Base-by-base conservation (phyloP, 2,888 invertebrate species). In the Rosalia funebris region DNA sequence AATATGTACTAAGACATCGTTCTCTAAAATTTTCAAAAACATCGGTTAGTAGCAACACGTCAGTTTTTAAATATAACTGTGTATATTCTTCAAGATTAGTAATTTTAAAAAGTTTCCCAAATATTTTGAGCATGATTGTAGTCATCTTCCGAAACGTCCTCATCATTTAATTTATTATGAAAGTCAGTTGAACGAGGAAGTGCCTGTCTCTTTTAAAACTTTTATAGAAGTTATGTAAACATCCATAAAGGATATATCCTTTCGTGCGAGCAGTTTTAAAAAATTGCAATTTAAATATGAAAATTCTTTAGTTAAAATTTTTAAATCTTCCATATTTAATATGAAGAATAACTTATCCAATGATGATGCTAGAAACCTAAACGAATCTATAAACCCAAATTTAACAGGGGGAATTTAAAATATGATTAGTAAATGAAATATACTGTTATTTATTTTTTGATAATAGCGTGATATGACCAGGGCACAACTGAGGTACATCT, bases 41-140 rank as follows among this genome's bases (percentile, higher is more conserved):
- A n/a, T 50, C 50, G 10, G 20, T 14, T 20, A 37, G 9, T 37
- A 50, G 12, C 9, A 66, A 37, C 11, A 65, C 15, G 12, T 66
- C 56, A n/a, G 60, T 47, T 48, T 42, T 66, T 39, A 65, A 47
- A 46, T 57, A 64, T 37, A 62, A 12, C 14, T 75, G 69, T 0
- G 68, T 68, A 53, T 77, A 78, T 48, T 75, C 73, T 1, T 68
- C 70, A 4, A 76, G 45, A n/a, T 66, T 34, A 32, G 25, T 5
- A 78, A 76, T 10, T 39, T 50, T 0, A 53, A 5, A 25, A 25
- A 25, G 4, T 5, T 25, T 25, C n/a, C 75, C 76, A 77, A 5
- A 77, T 72, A 9, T 53, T 63, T 32, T 65, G 14, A 2, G 77
- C 77, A 63, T 75, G 73, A 4, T 55, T 19, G 58, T 77, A 77